Conservation (phyloP, 2,797 vertebrate genomes). For the Ambastaia sidthimunki region DNA sequence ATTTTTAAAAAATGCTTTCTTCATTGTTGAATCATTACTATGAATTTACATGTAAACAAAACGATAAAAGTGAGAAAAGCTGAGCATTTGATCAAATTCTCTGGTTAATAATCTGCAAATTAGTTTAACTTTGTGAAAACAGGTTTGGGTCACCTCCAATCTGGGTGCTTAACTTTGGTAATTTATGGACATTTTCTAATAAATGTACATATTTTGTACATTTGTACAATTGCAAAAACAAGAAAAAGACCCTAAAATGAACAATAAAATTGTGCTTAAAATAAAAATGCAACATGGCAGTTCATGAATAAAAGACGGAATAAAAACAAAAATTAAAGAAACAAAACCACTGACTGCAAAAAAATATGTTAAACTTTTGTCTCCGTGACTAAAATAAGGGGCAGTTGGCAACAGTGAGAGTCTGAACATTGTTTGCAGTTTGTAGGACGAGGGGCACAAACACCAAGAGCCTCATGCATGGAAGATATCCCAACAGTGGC, state of each 20-base stretch:
- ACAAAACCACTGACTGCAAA: background rate
- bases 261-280: slow-evolving; percentile 57
- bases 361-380: slow-evolving; percentile 24
- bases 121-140: slow-evolving; percentile 30
- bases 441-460: slow-evolving; percentile 35
- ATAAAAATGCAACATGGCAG: slow-evolving; percentile 49
- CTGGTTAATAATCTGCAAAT: slow-evolving; percentile 21
- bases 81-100: slow-evolving; percentile 18
- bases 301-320: slow-evolving; percentile 49
- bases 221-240: slow-evolving; percentile 64
- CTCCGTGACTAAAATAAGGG: slow-evolving; percentile 41
- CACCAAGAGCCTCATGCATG: slow-evolving; percentile 56
- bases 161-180: slow-evolving; percentile 70
- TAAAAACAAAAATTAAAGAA: background rate
- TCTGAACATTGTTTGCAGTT: slow-evolving; percentile 53
- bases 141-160: slow-evolving; percentile 47
- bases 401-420: slow-evolving; percentile 52
- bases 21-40: slow-evolving; percentile 37
- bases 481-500: slow-evolving; percentile 42
- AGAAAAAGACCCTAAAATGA: slow-evolving; percentile 42
- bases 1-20: slow-evolving; percentile 26
- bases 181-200: slow-evolving; percentile 68
- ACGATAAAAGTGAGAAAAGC: slow-evolving; percentile 43
- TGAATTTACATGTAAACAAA: slow-evolving; percentile 39
- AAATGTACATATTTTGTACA: slow-evolving; percentile 69